Base-by-base conservation (phyloP, 2,888 invertebrate species). In the Asteroscopus sphinx region DNA sequence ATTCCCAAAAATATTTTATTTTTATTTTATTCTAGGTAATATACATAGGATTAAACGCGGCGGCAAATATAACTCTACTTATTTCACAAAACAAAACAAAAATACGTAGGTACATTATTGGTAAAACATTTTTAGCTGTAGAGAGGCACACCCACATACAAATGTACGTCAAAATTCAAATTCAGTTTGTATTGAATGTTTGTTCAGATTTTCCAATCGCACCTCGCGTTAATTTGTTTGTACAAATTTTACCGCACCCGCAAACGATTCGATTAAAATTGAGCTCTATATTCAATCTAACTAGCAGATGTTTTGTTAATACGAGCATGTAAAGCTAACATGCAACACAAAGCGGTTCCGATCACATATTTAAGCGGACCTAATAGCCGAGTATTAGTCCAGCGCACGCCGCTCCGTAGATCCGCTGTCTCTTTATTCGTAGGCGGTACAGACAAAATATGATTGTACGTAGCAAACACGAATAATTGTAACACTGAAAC, bases 211-310 rank as follows among this genome's bases (percentile, higher is more conserved):
- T 91, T 79, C 88, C 89, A 86, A 89, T 89, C 81, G 84, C 83
- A 86, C 86, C 86, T 87, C 85, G 79, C 82, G 86, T 87, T 91
- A 91, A 91, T 90, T 89, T 90, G 90, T 90, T 90, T 91, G 90
- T 77, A 80, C 86, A 86, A 86, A 88, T 87, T 88, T 87, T 82
- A 82, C 81, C 80, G 80, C 81, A 79, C 70, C 80, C 83, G 76
- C 85, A 86, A 86, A 85, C 85, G 82, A 84, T 87, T 90, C 81
- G 82, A 89, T 90, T 88, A 81, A 87, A 89, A 87, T 89, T 82
- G 86, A 82, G 79, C 79, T 84, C 79, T 83, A 81, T 84, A 76
- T 84, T 85, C 75, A 77, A 80, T 79, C 77, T 78, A 73, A 68
- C 79, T 75, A 70, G 79, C 70, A 62, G 68, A 65, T 76, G 65